These are phyloP conservation scores for Numenius phaeopus DNA, from an alignment of 2,797 vertebrate species.

Conservation along the genomic window DNA sequence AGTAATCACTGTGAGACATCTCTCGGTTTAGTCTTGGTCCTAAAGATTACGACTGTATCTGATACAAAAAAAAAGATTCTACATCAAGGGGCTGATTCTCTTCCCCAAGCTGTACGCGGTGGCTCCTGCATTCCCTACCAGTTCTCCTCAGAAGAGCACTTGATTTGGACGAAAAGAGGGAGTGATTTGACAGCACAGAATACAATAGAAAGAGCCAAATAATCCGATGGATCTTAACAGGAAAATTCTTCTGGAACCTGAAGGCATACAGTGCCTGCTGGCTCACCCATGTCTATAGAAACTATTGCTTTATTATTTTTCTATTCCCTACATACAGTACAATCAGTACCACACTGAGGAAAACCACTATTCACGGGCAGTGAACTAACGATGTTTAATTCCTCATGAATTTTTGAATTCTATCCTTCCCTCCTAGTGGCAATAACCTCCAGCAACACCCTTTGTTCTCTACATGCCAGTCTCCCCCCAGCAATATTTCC, in stretches of 20 bases:
- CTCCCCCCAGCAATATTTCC: not conserved
- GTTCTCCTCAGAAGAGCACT: not conserved
- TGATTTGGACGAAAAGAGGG: not conserved
- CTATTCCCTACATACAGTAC: not conserved
- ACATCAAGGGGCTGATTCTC: not conserved
- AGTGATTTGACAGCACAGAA: not conserved
- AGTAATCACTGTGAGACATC: not conserved
- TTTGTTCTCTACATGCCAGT: not conserved
- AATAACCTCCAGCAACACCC: not conserved
- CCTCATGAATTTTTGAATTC: not conserved
- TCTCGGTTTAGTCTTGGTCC: not conserved
- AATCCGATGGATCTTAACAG: not conserved
- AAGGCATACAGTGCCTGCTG: not conserved
- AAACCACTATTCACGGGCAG: not conserved
- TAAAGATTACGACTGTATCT: not conserved
- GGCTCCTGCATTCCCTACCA: not conserved
- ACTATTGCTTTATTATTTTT: not conserved
- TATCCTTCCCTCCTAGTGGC: not conserved
- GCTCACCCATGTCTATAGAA: not conserved
- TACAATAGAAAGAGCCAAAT: not conserved
- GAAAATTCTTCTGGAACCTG: not conserved
- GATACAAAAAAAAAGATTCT: not conserved
- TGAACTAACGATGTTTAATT: not conserved
- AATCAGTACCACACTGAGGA: not conserved
- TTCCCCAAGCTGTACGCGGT: not conserved